A percentile compares a stretch with the other conserved stretches of the same genome.
Conservation (phyloP, 2,113 vertebrate genomes). For the Cairina moschata region DNA sequence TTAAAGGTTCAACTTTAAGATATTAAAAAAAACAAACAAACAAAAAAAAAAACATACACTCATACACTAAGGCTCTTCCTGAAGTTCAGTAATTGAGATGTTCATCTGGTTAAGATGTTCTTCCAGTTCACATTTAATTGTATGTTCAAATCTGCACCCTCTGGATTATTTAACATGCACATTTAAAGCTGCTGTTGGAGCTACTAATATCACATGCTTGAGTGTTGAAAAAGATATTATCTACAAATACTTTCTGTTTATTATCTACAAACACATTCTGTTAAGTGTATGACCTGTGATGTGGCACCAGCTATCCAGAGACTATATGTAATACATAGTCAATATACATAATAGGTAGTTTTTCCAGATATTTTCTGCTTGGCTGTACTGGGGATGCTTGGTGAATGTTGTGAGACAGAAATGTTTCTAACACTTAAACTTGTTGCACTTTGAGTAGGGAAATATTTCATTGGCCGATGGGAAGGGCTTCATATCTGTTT, state of each 20-base stretch:
- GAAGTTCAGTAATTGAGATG: neutral
- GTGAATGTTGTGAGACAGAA: neutral
- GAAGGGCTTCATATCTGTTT: neutral
- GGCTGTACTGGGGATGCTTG: too few relatives aligned
- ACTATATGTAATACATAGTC: neutral
- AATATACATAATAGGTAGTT: neutral
- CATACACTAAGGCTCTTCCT: neutral
- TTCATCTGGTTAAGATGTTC: too few relatives aligned
- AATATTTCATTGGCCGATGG: neutral
- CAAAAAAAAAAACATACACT: too few relatives aligned
- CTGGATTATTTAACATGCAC: neutral
- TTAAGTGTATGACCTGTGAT: neutral
- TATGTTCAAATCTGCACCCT: neutral
- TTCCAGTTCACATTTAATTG: neutral
- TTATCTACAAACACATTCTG: neutral
- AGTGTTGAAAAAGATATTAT: neutral
- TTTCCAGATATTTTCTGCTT: neutral
- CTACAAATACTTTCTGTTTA: neutral
- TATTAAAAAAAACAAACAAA: neutral
- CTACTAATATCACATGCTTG: neutral
- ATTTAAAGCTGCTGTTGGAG: neutral
- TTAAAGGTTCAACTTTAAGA: neutral
- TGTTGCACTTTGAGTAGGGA: neutral
- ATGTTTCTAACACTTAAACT: neutral
- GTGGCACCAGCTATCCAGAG: neutral